Base-by-base conservation (phyloP, 2,797 vertebrate species). In the Aeoliscus strigatus region DNA sequence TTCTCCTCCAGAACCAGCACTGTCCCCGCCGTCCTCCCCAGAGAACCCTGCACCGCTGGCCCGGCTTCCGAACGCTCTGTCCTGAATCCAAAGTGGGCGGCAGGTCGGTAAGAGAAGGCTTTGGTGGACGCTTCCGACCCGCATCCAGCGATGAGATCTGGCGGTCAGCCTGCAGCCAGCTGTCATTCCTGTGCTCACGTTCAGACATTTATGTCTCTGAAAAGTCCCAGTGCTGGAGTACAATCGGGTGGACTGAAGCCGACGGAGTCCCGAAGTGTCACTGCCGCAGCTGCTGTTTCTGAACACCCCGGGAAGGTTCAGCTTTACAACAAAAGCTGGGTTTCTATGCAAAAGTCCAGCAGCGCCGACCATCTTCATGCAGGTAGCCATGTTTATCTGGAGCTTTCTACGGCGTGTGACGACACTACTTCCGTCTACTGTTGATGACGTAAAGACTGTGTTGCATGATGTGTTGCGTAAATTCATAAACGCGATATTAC, bases 381-480 rank as follows among this genome's bases (percentile, higher is more conserved):
- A 90, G 2, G 83, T 51, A 4, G 89, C 88, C 91, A 94, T 92
- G 54, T 82, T 81, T 46, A 51, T 85, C 76, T 85, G 27, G 81
- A 57, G 67, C 39, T 36, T 80, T 82, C 84, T 55, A 35, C 9
- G 1, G 16, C 66, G 24, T 12, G 41, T 45, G 58, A 33, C 1
- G 0, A 11, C 3, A n/a, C 27, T 4, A 16, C 16, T 78, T 79
- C 73, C 67, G 75, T 31, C 73, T 15, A 8, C 5, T 4, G 6
- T 46, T 81, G 64, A 70, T 80, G 34, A 46, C 76, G 46, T 30
- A 2, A 3, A 3, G 10, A 6, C 3, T n/a, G 27, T 9, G 27
- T 28, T 28, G 73, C 57, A 27, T 53, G 5, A 17, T 11, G 11
- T 16, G 7, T 12, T 23, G 17, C n/a, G 18, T 24, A 36, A 5